Conservation (phyloP, 2,888 invertebrate species). For the Cheilosia impressa region DNA sequence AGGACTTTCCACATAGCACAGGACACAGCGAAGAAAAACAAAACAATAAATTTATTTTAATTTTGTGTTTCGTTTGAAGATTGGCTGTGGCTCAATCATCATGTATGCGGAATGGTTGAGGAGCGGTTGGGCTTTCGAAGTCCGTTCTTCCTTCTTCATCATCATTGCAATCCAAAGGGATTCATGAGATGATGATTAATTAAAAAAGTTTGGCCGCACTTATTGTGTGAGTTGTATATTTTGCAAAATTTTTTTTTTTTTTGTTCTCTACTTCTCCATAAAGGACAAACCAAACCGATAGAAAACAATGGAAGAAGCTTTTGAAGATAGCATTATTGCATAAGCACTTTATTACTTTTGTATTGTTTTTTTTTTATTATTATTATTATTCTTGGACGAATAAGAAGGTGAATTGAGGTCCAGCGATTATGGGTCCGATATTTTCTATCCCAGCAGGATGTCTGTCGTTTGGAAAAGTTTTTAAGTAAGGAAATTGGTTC, state of each 20-base stretch:
- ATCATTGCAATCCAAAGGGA: conserved; percentile 63
- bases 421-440: conserved; percentile 9
- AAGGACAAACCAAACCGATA: conserved; percentile 21
- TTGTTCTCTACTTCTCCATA: neutral
- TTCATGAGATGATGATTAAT: conserved; percentile 71
- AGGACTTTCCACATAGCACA: conserved; percentile 1
- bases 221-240: conserved; percentile 51
- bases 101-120: neutral
- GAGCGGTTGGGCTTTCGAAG: neutral
- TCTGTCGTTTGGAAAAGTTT: conserved; percentile 13
- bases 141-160: conserved; percentile 1
- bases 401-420: conserved; percentile 35
- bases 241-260: neutral
- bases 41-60: conserved; percentile 69
- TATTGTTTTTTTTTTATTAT: conserved; percentile 26
- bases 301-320: conserved; percentile 25
- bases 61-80: conserved; percentile 40
- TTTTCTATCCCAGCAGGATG: conserved; percentile 23
- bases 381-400: neutral
- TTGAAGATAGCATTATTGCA: conserved; percentile 49
- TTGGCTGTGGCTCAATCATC: conserved; percentile 20
- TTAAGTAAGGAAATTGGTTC: conserved; percentile 17
- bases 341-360: conserved; percentile 47
- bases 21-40: conserved; percentile 45
- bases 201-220: conserved; percentile 71